Evolutionary conservation across 2,888 invertebrate genomes (phyloP).

Genomic region (Bugulina stolonifera): DNA sequence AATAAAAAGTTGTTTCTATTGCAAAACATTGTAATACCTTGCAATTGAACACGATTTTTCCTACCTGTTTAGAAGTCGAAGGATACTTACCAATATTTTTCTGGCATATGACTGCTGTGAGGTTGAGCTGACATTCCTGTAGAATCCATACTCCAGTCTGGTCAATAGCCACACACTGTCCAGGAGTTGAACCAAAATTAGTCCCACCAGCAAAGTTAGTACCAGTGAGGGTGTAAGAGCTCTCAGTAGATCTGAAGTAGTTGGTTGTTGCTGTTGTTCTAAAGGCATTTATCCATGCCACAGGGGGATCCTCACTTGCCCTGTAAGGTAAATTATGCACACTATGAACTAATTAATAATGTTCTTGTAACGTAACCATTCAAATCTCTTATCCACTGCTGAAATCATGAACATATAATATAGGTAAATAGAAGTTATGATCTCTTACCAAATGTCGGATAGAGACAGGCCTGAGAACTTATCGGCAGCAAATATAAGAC

Average conservation of each 20-base stretch:
- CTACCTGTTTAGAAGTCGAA: no score
- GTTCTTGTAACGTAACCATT: no score
- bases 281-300: not conserved
- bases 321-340: no score
- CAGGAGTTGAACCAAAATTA: not conserved
- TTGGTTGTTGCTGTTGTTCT: not conserved
- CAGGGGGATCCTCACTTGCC: not conserved
- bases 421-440: not conserved
- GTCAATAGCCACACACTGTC: not conserved
- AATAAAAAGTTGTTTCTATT: no score
- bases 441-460: not conserved
- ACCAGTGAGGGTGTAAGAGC: not conserved
- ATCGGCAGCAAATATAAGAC: not conserved
- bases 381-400: no score
- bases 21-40: no score
- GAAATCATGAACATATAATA: no score
- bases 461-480: not conserved
- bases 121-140: not conserved
- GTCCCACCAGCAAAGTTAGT: not conserved
- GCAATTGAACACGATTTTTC: no score
- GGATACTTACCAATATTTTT: not conserved
- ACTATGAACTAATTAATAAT: no score
- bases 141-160: not conserved
- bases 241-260: not conserved
- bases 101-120: not conserved